A percentile compares a stretch with the other conserved stretches of the same genome.
Conservation (phyloP, 2,797 vertebrate genomes). For the Tolypeutes matacus region DNA sequence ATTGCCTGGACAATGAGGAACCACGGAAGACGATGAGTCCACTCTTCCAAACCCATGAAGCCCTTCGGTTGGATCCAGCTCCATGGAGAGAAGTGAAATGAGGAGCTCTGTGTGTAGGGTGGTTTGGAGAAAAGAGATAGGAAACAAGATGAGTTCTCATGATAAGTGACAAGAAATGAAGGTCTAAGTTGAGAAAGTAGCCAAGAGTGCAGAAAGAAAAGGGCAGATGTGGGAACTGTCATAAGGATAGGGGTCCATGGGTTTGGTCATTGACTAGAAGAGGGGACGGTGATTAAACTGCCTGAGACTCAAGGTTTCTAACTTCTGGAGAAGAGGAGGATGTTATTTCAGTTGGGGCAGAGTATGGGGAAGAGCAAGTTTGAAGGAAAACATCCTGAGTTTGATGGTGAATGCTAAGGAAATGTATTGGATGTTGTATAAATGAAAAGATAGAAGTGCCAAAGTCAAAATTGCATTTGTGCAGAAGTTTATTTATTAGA, state of each 20-base stretch:
- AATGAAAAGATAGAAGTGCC: conserved; percentile 20
- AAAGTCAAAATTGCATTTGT: background rate
- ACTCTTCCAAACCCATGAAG: background rate
- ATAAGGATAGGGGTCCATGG: background rate
- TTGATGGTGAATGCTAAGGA: background rate
- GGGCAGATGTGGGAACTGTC: fast-evolving
- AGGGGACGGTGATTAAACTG: background rate
- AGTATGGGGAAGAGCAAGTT: background rate
- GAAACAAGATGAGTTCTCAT: background rate
- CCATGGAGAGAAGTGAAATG: background rate
- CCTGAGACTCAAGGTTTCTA: background rate
- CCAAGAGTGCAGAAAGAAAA: background rate
- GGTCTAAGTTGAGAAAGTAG: background rate
- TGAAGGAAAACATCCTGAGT: background rate
- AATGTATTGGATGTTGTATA: background rate
- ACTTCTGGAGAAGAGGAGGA: background rate
- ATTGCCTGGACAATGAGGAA: background rate
- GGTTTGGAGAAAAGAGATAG: background rate
- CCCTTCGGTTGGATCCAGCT: background rate
- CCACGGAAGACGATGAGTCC: too few relatives aligned
- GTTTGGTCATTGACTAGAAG: too few relatives aligned
- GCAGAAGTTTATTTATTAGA: background rate
- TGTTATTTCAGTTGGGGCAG: background rate
- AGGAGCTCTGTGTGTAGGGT: background rate
- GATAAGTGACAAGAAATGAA: background rate